Conservation (phyloP, 2,113 vertebrate species). For the Hassar affinis region DNA sequence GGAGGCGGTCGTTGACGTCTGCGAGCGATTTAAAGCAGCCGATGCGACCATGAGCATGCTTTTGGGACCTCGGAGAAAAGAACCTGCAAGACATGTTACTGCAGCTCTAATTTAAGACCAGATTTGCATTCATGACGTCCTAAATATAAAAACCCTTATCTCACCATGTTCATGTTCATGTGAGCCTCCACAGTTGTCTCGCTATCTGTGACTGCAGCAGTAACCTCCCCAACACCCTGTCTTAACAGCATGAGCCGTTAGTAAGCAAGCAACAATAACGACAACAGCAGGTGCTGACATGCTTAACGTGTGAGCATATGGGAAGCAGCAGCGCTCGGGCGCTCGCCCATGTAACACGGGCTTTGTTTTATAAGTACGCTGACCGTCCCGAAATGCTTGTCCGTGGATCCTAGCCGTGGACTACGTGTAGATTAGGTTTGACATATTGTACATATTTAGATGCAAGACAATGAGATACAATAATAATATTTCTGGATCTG, state of each 20-base stretch:
- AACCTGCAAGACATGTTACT: neutral
- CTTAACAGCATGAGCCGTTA: neutral
- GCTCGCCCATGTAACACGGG: neutral
- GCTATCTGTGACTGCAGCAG: neutral
- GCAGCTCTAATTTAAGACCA: neutral
- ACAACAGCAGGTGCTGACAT: conserved; percentile 15
- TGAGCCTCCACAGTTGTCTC: neutral
- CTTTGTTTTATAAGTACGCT: neutral
- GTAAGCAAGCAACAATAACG: neutral
- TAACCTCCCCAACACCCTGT: neutral
- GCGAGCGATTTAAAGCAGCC: neutral
- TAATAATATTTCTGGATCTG: neutral
- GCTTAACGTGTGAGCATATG: neutral
- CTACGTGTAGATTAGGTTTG: neutral
- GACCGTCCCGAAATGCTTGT: neutral
- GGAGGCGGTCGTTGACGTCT: neutral
- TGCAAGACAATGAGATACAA: neutral
- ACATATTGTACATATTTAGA: neutral
- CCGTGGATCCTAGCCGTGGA: neutral
- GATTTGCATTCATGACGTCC: neutral
- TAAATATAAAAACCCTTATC: neutral
- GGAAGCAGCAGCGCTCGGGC: neutral
- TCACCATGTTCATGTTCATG: neutral
- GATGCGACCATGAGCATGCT: neutral
- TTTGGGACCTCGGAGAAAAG: neutral